A percentile compares a stretch with the other conserved stretches of the same genome.
These are phyloP conservation scores for Pristionchus japonicus DNA, from an alignment of 2,888 invertebrate species.

Conservation along the genomic window DNA sequence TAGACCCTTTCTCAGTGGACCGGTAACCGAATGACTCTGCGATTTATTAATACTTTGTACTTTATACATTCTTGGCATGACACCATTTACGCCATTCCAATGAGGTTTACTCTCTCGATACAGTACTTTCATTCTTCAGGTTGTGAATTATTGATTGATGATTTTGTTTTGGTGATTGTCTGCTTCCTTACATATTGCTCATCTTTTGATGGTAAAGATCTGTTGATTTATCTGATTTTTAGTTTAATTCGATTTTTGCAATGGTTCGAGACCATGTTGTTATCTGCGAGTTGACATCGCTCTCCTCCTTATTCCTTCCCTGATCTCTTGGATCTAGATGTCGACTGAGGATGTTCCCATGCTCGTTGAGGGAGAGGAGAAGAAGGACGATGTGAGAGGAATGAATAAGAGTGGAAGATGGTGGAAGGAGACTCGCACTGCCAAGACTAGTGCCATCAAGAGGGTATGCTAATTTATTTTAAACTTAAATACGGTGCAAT, in stretches of 20 bases:
- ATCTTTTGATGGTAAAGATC: background rate
- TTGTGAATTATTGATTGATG: constrained; percentile 39
- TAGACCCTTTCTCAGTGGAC: background rate
- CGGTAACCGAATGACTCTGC: background rate
- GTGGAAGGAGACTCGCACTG: constrained; percentile 43
- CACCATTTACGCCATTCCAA: background rate
- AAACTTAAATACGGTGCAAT: background rate
- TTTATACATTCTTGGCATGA: constrained; percentile 6
- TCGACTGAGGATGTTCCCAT: constrained; percentile 31
- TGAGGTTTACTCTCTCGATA: background rate
- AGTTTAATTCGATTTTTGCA: background rate
- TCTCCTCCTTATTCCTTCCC: background rate
- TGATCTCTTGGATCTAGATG: background rate
- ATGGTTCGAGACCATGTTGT: background rate
- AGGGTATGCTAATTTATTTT: background rate
- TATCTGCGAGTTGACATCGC: background rate
- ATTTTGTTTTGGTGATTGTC: background rate
- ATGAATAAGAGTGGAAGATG: constrained; percentile 44
- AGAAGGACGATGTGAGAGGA: constrained; percentile 33
- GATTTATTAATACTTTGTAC: background rate
- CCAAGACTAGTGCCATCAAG: constrained; percentile 40
- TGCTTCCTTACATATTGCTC: background rate
- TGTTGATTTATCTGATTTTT: background rate
- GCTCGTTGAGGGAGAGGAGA: constrained; percentile 30
- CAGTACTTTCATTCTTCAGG: constrained; percentile 16